Conservation (phyloP, 2,113 vertebrate species). For the Thamnaconus septentrionalis region DNA sequence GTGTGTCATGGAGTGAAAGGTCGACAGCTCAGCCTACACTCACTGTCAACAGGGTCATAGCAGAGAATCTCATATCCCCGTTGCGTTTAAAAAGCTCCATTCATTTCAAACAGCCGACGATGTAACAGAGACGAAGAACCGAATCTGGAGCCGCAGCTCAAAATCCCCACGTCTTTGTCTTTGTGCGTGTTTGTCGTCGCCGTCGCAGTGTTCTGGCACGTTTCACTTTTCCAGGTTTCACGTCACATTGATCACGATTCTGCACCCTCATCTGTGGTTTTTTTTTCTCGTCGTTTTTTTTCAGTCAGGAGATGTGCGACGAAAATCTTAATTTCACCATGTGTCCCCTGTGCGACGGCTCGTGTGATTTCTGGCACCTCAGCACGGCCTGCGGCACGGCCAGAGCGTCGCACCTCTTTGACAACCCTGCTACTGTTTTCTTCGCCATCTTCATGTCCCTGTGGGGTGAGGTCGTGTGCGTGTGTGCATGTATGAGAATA, state of each 20-base stretch:
- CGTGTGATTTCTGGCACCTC: conserved; percentile 94
- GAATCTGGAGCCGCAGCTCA: not conserved
- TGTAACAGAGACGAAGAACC: conserved; percentile 8
- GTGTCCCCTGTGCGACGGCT: conserved; percentile 95
- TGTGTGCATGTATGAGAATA: conserved; percentile 6
- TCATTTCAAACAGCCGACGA: conserved; percentile 30
- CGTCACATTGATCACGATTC: no score
- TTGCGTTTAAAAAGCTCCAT: conserved; percentile 37
- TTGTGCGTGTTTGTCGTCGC: no score
- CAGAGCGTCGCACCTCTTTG: conserved; percentile 93
- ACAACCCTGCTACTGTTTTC: conserved; percentile 95
- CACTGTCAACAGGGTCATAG: conserved; percentile 43
- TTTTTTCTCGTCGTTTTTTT: not conserved
- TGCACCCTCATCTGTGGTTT: not conserved
- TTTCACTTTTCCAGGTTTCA: no score
- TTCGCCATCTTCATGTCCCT: conserved; percentile 98
- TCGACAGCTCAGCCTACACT: conserved; percentile 48
- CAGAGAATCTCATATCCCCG: conserved; percentile 24
- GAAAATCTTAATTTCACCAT: conserved; percentile 90
- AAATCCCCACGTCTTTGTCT: no score
- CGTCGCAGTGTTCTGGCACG: no score
- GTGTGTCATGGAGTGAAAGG: conserved; percentile 19
- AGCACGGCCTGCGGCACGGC: conserved; percentile 91
- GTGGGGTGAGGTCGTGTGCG: conserved; percentile 84
- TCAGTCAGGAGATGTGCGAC: conserved; percentile 94